phyloP scores from a whole-genome alignment of 2,888 invertebrate genomes.

The Synanthedon vespiformis region DNA sequence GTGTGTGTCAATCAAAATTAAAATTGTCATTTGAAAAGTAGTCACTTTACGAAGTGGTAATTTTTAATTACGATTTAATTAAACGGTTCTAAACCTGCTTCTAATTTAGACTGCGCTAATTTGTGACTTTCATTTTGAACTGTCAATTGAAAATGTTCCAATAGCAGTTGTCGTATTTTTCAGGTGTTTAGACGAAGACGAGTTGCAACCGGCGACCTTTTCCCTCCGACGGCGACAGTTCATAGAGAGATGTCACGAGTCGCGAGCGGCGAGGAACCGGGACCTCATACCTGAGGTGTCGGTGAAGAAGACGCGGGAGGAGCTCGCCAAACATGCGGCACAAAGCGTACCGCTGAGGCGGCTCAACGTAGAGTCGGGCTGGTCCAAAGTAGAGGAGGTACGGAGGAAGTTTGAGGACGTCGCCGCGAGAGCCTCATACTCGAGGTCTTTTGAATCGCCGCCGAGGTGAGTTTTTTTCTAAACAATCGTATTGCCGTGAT shows the following conservation, averaged over 20 bases:
- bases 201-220: slow-evolving; percentile 37
- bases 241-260: slow-evolving; percentile 61
- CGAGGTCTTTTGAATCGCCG: slow-evolving; percentile 55
- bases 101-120: no score
- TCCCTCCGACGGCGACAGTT: slow-evolving; percentile 55
- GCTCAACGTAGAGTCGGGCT: slow-evolving; percentile 60
- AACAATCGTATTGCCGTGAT: background rate
- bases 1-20: no score
- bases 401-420: slow-evolving; percentile 60
- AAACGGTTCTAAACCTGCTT: no score
- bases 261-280: slow-evolving; percentile 36
- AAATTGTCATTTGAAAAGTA: no score
- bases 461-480: slow-evolving; percentile 35
- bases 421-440: slow-evolving; percentile 35
- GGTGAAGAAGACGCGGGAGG: slow-evolving; percentile 41
- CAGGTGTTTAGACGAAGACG: slow-evolving; percentile 54
- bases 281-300: slow-evolving; percentile 52
- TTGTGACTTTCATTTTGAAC: no score
- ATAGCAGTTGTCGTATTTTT: background rate
- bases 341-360: slow-evolving; percentile 48
- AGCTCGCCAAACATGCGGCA: slow-evolving; percentile 56
- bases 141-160: no score
- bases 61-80: no score
- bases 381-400: slow-evolving; percentile 64
- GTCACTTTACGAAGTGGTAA: no score